Conservation (phyloP, 2,888 invertebrate species). For the Euzetes globulus region DNA sequence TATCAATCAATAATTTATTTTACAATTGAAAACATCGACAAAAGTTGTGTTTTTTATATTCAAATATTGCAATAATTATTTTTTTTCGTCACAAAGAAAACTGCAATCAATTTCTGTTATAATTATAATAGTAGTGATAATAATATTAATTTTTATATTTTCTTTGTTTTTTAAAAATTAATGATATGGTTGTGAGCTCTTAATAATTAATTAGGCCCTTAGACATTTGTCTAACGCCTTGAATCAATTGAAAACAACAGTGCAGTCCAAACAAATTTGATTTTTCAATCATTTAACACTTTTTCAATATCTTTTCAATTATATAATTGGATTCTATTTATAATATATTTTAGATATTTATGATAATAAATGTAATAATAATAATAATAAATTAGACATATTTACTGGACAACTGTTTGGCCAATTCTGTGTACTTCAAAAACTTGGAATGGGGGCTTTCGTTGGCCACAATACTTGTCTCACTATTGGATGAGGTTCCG, state of each 20-base stretch:
- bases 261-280: background rate
- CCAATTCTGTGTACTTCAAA: slow-evolving; percentile 95
- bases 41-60: slow-evolving; percentile 8
- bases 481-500: slow-evolving; percentile 48
- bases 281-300: background rate
- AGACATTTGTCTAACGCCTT: background rate
- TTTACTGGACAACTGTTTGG: slow-evolving; percentile 94
- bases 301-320: background rate
- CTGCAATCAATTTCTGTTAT: slow-evolving; percentile 14
- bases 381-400: slow-evolving; percentile 51
- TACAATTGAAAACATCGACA: slow-evolving; percentile 22
- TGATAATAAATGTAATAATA: background rate
- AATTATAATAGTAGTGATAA: slow-evolving; percentile 9
- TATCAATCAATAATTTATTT: slow-evolving; percentile 14
- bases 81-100: slow-evolving; percentile 2
- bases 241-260: background rate
- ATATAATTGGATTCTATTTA: background rate
- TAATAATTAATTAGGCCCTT: background rate
- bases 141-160: background rate
- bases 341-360: background rate
- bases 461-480: slow-evolving; percentile 53
- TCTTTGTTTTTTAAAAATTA: slow-evolving; percentile 1
- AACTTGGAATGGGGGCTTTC: slow-evolving; percentile 95
- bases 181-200: slow-evolving; percentile 28
- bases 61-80: slow-evolving; percentile 25